Evolutionary conservation across 92 coral and sea anemone genomes (phyloP).

Genomic region (Metridium senile): DNA sequence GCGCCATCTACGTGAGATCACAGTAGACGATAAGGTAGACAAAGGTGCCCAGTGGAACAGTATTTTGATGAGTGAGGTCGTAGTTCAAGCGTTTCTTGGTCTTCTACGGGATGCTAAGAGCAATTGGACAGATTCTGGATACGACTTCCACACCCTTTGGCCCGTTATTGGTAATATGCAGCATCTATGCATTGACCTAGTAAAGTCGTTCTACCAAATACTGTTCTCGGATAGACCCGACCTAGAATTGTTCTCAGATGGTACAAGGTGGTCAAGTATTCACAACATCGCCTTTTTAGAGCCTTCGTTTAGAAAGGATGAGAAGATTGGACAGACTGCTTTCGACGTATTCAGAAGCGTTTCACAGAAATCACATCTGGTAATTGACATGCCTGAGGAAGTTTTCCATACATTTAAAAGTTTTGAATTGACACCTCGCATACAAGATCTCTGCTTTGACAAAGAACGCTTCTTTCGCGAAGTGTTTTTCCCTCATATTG

Average conservation of each 20-base stretch:
- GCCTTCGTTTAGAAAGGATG: slow-evolving; percentile 46
- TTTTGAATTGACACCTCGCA: slow-evolving; percentile 23
- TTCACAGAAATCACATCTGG: neutral
- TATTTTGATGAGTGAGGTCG: slow-evolving; percentile 30
- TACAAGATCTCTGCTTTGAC: slow-evolving; percentile 40
- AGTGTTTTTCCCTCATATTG: slow-evolving; percentile 62
- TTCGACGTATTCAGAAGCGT: slow-evolving; percentile 26
- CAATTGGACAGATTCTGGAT: neutral
- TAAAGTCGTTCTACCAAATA: slow-evolving; percentile 37
- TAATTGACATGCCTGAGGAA: slow-evolving; percentile 56
- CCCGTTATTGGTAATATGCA: slow-evolving; percentile 17
- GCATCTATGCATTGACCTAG: slow-evolving; percentile 31
- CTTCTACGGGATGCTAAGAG: slow-evolving; percentile 57
- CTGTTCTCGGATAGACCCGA: neutral
- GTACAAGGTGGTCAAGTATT: slow-evolving; percentile 56
- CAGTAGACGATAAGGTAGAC: slow-evolving; percentile 68
- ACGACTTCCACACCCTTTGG: slow-evolving; percentile 56
- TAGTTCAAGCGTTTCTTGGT: slow-evolving; percentile 56
- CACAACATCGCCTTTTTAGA: slow-evolving; percentile 49
- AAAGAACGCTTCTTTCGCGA: slow-evolving; percentile 57
- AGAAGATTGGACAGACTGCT: slow-evolving; percentile 48
- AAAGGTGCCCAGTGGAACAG: slow-evolving; percentile 64
- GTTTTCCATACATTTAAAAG: slow-evolving; percentile 46
- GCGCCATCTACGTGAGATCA: slow-evolving; percentile 66
- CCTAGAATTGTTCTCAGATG: slow-evolving; percentile 60